These are phyloP conservation scores for Fukomys damarensis DNA, from an alignment of 2,113 vertebrate genomes.

Conservation along the genomic window DNA sequence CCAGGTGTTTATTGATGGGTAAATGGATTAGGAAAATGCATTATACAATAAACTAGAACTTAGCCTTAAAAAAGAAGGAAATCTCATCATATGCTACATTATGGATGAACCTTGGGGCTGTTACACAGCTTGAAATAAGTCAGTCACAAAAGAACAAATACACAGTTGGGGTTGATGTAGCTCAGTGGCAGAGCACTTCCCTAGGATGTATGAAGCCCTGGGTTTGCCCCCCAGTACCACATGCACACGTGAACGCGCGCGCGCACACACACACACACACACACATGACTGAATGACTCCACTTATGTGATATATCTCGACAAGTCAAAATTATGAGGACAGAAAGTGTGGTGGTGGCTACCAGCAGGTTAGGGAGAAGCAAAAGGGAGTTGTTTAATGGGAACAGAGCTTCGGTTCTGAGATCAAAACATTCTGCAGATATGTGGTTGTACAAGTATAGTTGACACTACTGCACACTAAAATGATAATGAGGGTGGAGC, in stretches of 20 bases:
- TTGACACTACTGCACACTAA: neutral
- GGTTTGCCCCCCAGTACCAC: neutral
- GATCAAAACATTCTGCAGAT: accelerated
- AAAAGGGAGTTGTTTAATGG: neutral
- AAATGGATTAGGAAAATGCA: too few species aligned
- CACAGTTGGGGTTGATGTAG: accelerated
- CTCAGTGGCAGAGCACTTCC: accelerated
- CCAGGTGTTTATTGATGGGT: neutral
- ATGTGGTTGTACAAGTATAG: neutral
- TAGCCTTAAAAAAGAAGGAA: neutral
- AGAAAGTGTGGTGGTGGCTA: neutral
- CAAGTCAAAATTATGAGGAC: neutral
- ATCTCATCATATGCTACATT: neutral
- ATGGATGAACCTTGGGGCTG: neutral
- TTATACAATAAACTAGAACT: neutral
- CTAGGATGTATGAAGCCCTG: neutral
- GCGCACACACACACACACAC: neutral
- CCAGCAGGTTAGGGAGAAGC: neutral
- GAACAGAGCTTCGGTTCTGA: accelerated
- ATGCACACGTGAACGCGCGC: neutral
- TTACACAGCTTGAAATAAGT: neutral
- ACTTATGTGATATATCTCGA: neutral
- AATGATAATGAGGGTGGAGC: neutral
- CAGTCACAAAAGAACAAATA: neutral
- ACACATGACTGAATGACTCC: neutral